A percentile compares a stretch with the other conserved stretches of the same genome.
Conservation (phyloP, 1,140 invertebrate genomes). For the Phthorimaea operculella region DNA sequence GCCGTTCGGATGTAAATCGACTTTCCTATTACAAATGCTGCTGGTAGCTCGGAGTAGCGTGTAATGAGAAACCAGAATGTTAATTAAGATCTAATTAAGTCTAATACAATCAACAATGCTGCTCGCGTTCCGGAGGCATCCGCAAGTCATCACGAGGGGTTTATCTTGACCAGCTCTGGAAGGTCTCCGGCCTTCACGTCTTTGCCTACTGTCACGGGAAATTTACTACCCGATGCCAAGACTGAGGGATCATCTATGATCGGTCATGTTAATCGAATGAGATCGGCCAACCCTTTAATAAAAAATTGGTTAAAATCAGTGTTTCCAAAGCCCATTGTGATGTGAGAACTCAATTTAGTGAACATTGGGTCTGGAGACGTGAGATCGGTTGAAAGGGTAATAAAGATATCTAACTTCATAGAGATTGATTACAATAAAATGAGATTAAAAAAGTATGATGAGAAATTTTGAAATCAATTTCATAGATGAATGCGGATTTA, state of each 20-base stretch:
- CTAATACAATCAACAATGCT: slow-evolving; percentile 65
- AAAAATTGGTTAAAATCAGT: slow-evolving; percentile 60
- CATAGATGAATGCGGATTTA: no score
- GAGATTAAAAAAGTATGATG: no score
- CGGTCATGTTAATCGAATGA: slow-evolving; percentile 60
- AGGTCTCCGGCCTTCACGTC: slow-evolving; percentile 39
- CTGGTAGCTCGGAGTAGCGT: slow-evolving; percentile 59
- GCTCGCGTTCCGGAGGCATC: slow-evolving; percentile 52
- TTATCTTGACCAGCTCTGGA: slow-evolving; percentile 29
- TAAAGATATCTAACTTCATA: slow-evolving; percentile 42
- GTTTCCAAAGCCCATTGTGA: slow-evolving; percentile 52
- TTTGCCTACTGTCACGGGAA: slow-evolving; percentile 10
- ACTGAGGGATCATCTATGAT: slow-evolving; percentile 23
- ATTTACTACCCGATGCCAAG: slow-evolving; percentile 19
- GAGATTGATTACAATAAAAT: neutral
- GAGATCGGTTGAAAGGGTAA: slow-evolving; percentile 44
- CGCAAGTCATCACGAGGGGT: slow-evolving; percentile 58
- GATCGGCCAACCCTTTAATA: slow-evolving; percentile 64
- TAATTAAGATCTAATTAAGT: slow-evolving; percentile 67
- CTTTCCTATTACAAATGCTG: slow-evolving; percentile 55
- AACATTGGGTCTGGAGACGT: slow-evolving; percentile 41
- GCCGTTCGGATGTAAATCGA: slow-evolving; percentile 40
- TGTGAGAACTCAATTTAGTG: slow-evolving; percentile 65
- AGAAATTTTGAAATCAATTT: no score
- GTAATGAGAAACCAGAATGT: slow-evolving; percentile 66